Conservation (phyloP, 64 coral and sea anemone genomes). For the Porites lutea region DNA sequence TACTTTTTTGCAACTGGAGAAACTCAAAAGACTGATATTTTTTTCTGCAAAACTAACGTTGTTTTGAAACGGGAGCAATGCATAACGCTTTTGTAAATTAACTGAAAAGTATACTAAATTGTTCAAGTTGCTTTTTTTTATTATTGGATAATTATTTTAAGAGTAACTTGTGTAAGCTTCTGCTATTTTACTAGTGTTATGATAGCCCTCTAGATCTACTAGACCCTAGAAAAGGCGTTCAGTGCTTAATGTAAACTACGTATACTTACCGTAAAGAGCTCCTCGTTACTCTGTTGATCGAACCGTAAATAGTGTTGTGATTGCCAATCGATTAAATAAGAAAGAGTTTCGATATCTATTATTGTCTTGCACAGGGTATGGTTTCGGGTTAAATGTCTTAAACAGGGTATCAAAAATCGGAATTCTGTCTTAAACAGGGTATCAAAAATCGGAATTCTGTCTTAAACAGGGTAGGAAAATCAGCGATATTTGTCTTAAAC, state of each 20-base stretch:
- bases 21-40: background rate
- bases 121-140: slow-evolving; percentile 1
- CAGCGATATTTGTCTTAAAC: too few relatives aligned
- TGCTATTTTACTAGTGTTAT: background rate
- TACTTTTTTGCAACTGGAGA: slow-evolving; percentile 13
- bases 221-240: background rate
- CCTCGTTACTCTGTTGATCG: slow-evolving; percentile 11
- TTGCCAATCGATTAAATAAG: slow-evolving; percentile 9
- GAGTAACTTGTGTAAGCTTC: slow-evolving; percentile 3
- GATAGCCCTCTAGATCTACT: background rate
- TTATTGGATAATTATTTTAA: slow-evolving; percentile 2
- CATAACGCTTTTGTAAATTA: slow-evolving; percentile 6
- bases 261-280: slow-evolving; percentile 3
- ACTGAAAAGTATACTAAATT: background rate
- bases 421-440: too few relatives aligned
- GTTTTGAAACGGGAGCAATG: background rate
- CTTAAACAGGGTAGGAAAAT: too few relatives aligned
- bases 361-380: too few relatives aligned
- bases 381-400: too few relatives aligned
- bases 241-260: background rate
- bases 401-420: too few relatives aligned
- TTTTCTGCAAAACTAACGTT: slow-evolving; percentile 12
- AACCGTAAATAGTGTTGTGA: slow-evolving; percentile 5
- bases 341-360: too few relatives aligned
- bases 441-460: too few relatives aligned